A percentile compares a stretch with the other conserved stretches of the same genome.
These are phyloP conservation scores for Selene dorsalis DNA, from an alignment of 2,797 vertebrate genomes.

Conservation along the genomic window DNA sequence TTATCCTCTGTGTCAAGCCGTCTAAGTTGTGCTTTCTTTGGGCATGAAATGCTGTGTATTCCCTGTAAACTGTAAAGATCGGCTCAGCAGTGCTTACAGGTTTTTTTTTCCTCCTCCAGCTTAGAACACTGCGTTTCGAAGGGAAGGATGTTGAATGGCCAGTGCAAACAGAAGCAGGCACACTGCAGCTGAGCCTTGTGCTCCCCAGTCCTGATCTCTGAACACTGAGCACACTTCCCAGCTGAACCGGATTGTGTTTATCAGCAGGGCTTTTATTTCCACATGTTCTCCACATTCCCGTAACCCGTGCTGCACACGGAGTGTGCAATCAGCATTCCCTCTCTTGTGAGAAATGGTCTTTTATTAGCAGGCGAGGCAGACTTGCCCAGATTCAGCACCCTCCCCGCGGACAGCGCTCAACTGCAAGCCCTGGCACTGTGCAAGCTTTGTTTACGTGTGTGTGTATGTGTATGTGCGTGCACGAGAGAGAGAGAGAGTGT, in stretches of 20 bases:
- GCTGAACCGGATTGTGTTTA: constrained; percentile 79
- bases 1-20: constrained; percentile 72
- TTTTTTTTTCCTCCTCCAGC: constrained; percentile 58
- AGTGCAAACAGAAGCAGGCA: constrained; percentile 77
- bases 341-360: constrained; percentile 77
- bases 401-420: constrained; percentile 75
- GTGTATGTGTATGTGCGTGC: constrained; percentile 21
- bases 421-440: constrained; percentile 62
- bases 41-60: constrained; percentile 70
- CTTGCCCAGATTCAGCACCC: constrained; percentile 77
- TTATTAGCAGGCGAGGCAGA: constrained; percentile 76
- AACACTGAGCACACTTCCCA: constrained; percentile 75
- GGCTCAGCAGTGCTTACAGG: constrained; percentile 75
- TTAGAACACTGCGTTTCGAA: constrained; percentile 71
- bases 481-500: too few relatives aligned
- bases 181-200: constrained; percentile 74
- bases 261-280: constrained; percentile 81
- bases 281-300: constrained; percentile 76
- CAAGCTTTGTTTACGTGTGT: constrained; percentile 63
- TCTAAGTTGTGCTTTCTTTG: constrained; percentile 74
- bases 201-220: constrained; percentile 73
- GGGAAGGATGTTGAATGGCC: constrained; percentile 77
- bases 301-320: constrained; percentile 63
- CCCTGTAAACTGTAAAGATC: constrained; percentile 76
- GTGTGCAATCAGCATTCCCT: constrained; percentile 70